Evolutionary conservation across 2,797 vertebrate genomes (phyloP).

Genomic region (Acropternis orthonyx): DNA sequence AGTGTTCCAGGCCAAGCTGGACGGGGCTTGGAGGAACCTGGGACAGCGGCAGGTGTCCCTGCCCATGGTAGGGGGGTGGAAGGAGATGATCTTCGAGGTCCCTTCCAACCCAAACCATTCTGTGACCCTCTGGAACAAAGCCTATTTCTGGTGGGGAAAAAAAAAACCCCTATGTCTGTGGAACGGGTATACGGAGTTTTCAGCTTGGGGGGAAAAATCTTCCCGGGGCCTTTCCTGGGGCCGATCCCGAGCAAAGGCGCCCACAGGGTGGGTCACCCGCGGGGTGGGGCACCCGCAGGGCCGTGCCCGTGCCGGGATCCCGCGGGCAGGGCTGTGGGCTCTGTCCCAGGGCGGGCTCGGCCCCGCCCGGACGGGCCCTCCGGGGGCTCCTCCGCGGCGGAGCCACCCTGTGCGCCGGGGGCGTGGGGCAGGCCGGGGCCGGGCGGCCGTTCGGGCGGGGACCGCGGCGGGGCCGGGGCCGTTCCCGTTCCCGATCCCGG

Average conservation of each 20-base stretch:
- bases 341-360: neutral
- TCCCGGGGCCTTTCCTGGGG: neutral
- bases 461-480: neutral
- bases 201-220: accelerated
- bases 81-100: accelerated
- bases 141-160: neutral
- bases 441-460: neutral
- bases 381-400: neutral
- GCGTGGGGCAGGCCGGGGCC: neutral
- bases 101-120: neutral
- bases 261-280: no score
- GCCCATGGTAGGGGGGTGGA: neutral
- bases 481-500: neutral
- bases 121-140: neutral
- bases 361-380: neutral
- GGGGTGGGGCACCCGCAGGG: accelerated
- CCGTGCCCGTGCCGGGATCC: neutral
- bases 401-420: neutral
- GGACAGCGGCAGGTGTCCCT: accelerated
- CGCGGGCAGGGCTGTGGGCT: neutral
- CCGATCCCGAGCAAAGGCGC: no score
- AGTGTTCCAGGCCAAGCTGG: accelerated
- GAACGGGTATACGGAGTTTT: accelerated
- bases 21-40: accelerated
- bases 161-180: neutral